Evolutionary conservation across 2,888 invertebrate species (phyloP), one percentile per base, ranked within the genome.

Genomic region (Drosophila pullipes): DNA sequence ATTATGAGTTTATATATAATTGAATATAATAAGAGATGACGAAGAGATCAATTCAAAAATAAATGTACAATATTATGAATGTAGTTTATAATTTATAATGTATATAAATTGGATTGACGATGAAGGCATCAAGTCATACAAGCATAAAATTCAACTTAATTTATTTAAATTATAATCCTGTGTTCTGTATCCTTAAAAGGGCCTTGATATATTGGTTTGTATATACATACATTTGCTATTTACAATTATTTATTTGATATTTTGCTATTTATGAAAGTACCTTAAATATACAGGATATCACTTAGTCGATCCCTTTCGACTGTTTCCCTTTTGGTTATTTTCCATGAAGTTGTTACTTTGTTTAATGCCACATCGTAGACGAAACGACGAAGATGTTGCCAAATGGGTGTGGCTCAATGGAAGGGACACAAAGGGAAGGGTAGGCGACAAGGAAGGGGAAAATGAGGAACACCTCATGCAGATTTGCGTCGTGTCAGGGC

Each of bases 341-440:
- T 44, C 76, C 82, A 89, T 85, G 63, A 85, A 85, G 89, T 80
- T 85, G 87, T 89, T 89, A 89, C 89, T 89, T 89, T 84, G 80
- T 86, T 89, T 84, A 89, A 89, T 85, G 85, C 82, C 78, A 66
- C 74, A 60, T 69, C 81, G 65, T 77, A 74, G 79, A 81, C 77
- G 81, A 50, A 68, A 52, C 58, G 78, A 80, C 80, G 37, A 76
- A 69, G 81, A 76, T 64, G 58, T 76, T 59, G 81, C 47, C 58
- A 35, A 33, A 13, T 39, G 37, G 58, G 22, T 47, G 25, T 33
- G 64, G 33, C 39, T 39, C n/a, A 11, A 4, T 50, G 50, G 50
- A 5, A 50, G 18, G 30, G 39, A 16, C 18, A 11, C 6, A n/a
- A n/a, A n/a, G n/a, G 13, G 16, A 41, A 10, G 41, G 30, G 11